phyloP scores from a whole-genome alignment of 2,888 invertebrate species.

The Lasioglossum lativentre region DNA sequence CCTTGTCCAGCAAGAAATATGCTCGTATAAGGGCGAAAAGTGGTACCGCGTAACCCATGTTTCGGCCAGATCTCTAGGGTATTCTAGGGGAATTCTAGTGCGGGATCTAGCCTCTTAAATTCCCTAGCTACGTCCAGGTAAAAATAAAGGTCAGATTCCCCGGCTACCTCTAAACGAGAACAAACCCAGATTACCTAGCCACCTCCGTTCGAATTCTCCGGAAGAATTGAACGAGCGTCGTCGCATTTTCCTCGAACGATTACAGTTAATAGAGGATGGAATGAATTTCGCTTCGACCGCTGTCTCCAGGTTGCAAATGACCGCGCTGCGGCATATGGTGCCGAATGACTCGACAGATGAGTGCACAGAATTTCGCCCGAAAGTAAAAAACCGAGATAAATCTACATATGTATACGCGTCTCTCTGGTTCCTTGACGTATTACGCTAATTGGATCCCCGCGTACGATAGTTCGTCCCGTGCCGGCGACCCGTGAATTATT shows the following conservation, averaged over 20 bases:
- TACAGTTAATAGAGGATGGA: neutral
- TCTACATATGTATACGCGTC: neutral
- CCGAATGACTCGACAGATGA: neutral
- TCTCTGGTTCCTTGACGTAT: constrained; percentile 1
- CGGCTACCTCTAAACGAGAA: neutral
- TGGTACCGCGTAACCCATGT: no score
- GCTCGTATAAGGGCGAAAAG: no score
- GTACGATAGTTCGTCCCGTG: neutral
- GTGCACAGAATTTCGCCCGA: neutral
- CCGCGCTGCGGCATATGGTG: no score
- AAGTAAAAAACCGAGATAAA: neutral
- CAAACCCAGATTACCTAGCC: neutral
- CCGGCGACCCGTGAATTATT: constrained; percentile 9
- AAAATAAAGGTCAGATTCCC: no score
- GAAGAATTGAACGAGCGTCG: neutral
- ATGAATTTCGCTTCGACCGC: neutral
- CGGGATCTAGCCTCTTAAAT: no score
- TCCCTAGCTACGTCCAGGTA: neutral
- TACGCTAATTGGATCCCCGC: constrained; percentile 8
- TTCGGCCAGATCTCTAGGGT: no score
- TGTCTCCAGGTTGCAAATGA: neutral
- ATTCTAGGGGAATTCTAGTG: no score
- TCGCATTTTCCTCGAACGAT: neutral
- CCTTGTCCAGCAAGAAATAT: no score
- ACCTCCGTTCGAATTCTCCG: neutral